phyloP scores from a whole-genome alignment of 2,797 vertebrate genomes.

The Ctenopoma multispine region DNA sequence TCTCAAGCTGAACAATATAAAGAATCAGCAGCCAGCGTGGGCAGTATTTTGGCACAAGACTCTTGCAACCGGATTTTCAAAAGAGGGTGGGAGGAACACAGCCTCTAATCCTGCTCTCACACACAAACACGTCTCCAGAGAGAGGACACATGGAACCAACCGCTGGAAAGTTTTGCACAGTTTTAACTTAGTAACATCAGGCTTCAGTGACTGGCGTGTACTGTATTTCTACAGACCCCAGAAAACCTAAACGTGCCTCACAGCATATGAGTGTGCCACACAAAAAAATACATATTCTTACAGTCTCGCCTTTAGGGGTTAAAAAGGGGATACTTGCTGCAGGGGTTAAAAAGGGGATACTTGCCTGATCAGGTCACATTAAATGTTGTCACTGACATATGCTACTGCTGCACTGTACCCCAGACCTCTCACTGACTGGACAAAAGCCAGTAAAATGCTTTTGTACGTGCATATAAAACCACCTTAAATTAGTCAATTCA shows the following conservation, averaged over 20 bases:
- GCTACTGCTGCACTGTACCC: conserved; percentile 30
- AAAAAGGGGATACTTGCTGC: conserved; percentile 25
- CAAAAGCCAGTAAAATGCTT: conserved; percentile 38
- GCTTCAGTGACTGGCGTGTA: conserved; percentile 46
- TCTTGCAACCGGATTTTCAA: conserved; percentile 17
- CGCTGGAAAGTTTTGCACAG: conserved; percentile 64
- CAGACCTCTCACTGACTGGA: conserved; percentile 46
- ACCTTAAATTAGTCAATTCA: conserved; percentile 56
- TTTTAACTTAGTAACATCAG: conserved; percentile 62
- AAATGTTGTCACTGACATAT: conserved; percentile 33
- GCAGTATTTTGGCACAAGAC: conserved; percentile 30
- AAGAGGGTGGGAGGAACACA: conserved; percentile 13
- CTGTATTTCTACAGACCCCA: conserved; percentile 40
- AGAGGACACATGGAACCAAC: conserved; percentile 37
- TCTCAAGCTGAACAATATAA: conserved; percentile 51
- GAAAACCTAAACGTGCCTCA: conserved; percentile 56
- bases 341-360: conserved; percentile 34
- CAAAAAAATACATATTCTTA: conserved; percentile 61
- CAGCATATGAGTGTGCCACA: conserved; percentile 54
- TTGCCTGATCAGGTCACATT: conserved; percentile 26
- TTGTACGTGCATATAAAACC: conserved; percentile 57
- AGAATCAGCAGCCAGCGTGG: conserved; percentile 19
- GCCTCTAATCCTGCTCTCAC: conserved; percentile 18
- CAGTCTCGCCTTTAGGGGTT: conserved; percentile 22
- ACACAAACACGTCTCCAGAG: conserved; percentile 46